A percentile compares a stretch with the other conserved stretches of the same genome.
phyloP scores from a whole-genome alignment of 2,113 vertebrate genomes.

The Cyphomyrus discorhynchus region DNA sequence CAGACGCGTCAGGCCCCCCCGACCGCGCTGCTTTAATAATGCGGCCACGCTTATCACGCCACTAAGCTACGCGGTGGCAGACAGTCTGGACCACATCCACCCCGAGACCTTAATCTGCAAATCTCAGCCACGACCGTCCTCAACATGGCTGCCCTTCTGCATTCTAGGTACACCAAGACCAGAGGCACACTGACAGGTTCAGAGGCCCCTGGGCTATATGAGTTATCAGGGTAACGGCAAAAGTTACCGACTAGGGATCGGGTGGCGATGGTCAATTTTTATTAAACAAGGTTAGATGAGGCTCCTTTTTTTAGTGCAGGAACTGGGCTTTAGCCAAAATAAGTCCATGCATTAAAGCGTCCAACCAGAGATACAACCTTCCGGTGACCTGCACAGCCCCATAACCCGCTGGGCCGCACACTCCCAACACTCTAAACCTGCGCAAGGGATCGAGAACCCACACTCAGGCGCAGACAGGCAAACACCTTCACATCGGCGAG shows the following conservation, averaged over 20 bases:
- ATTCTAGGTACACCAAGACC: background rate
- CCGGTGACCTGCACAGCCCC: background rate
- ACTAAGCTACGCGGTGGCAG: background rate
- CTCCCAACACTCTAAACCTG: background rate
- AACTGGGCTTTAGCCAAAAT: background rate
- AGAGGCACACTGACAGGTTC: background rate
- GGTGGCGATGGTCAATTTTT: background rate
- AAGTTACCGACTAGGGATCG: background rate
- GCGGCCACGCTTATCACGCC: background rate
- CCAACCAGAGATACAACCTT: background rate
- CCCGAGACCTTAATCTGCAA: background rate
- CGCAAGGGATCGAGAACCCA: background rate
- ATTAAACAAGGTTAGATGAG: background rate
- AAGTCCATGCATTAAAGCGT: background rate
- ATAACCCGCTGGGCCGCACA: background rate
- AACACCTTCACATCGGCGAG: background rate
- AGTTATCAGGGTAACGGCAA: background rate
- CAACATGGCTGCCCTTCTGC: background rate
- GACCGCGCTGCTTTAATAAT: background rate
- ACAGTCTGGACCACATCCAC: background rate
- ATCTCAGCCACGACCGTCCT: background rate
- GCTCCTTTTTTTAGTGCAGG: background rate
- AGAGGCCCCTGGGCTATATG: background rate
- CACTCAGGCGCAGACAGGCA: background rate
- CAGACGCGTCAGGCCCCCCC: background rate